These are phyloP conservation scores for Alligator sinensis DNA, from an alignment of 2,113 vertebrate genomes.

Conservation along the genomic window DNA sequence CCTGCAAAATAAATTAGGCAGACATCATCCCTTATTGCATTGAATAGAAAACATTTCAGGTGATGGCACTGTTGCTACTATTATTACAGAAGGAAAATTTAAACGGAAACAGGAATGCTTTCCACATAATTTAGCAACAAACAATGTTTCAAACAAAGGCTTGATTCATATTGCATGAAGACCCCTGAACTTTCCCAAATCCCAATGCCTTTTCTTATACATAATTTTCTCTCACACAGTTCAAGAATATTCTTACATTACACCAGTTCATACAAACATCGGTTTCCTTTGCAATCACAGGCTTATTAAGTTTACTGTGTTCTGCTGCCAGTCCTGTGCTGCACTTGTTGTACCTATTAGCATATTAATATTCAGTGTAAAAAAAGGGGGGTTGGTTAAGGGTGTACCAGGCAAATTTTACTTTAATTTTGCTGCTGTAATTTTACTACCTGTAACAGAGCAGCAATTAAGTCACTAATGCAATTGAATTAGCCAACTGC, in stretches of 20 bases:
- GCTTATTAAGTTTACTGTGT: constrained; percentile 54
- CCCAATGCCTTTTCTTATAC: constrained; percentile 59
- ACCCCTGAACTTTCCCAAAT: constrained; percentile 38
- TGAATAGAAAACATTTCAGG: neutral
- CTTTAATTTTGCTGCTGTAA: neutral
- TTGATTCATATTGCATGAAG: constrained; percentile 61
- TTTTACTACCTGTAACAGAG: constrained; percentile 47
- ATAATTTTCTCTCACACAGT: constrained; percentile 52
- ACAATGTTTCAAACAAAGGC: neutral
- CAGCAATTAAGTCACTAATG: constrained; percentile 8
- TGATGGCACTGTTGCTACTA: constrained; percentile 12
- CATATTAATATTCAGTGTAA: constrained; percentile 51
- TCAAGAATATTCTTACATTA: constrained; percentile 40
- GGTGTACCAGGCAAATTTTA: constrained; percentile 28
- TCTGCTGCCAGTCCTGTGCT: constrained; percentile 61
- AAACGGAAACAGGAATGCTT: constrained; percentile 24
- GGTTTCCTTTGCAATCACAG: constrained; percentile 62
- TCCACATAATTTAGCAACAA: constrained; percentile 23
- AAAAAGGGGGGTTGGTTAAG: neutral
- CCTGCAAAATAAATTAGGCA: neutral
- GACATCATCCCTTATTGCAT: neutral
- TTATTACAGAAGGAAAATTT: neutral
- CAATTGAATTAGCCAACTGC: constrained; percentile 59
- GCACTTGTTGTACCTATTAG: constrained; percentile 63
- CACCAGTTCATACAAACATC: constrained; percentile 54